Evolutionary conservation across 2,888 invertebrate species (phyloP), one percentile per base, ranked within the genome.

Genomic region (Parapristionchus giblindavisi): DNA sequence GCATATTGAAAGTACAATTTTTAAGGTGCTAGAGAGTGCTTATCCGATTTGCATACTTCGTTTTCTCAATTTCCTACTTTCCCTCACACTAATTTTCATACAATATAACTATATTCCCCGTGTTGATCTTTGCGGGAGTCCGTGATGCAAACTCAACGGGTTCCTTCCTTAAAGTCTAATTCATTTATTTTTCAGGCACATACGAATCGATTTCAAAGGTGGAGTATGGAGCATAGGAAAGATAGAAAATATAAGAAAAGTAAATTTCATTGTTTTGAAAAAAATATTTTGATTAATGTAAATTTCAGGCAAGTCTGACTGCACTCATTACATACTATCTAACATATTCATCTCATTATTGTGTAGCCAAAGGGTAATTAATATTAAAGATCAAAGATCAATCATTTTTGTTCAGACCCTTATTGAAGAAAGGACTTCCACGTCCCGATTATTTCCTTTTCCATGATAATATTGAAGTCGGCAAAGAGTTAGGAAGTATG

Each of bases 401-500:
- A 29, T 21, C 29, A 43, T 1, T 24, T 27, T 4, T 17, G 3
- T 43, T 65, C 11, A 65, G 63, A 5, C 17, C 63, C 17, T 65
- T 65, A 29, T 48, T 65, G 43, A 65, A 65, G 43, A 43, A 11
- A 2, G n/a, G 51, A 21, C 51, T 52, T 34, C 34, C 8, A 24
- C 43, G 68, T 27, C 68, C 68, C 8, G 68, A 71, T 21, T 56
- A 56, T n/a, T 71, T 40, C 52, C 40, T 71, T 3, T 29, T 56
- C 6, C 70, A 71, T 36, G 56, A 71, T 38, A 56, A 71, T 29
- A 71, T 71, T 27, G 29, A 29, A 6, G 48, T 71, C 0, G 70
- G 70, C 38, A 71, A 56, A 3, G 56, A 71, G 56, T 11, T 71
- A 6, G 70, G 70, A 71, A 24, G 70, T 71, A 21, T 5, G 51